Percentiles rank a stretch among this genome's conserved stretches.
phyloP scores from a whole-genome alignment of 2,888 invertebrate genomes.

The Alloscopus bannaensis region DNA sequence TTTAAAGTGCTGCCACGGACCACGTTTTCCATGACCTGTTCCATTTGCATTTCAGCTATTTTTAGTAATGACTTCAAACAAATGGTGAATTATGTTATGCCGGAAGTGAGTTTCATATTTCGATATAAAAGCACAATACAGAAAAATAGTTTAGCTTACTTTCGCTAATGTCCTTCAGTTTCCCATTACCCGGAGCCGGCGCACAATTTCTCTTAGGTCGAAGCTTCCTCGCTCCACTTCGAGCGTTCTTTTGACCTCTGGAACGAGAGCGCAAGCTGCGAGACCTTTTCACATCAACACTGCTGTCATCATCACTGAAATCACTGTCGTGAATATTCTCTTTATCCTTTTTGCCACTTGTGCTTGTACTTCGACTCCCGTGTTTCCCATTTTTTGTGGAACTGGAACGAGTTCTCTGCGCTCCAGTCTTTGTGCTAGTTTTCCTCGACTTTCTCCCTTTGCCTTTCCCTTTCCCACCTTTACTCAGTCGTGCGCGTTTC shows the following conservation, averaged over 20 bases:
- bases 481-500: constrained; percentile 44
- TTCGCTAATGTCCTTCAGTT: constrained; percentile 71
- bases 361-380: constrained; percentile 50
- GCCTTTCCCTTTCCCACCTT: constrained; percentile 35
- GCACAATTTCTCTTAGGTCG: constrained; percentile 71
- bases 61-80: too few relatives aligned
- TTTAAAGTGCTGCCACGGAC: too few relatives aligned
- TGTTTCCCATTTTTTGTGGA: constrained; percentile 51
- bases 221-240: constrained; percentile 61
- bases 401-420: constrained; percentile 49
- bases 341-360: constrained; percentile 67
- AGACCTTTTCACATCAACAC: constrained; percentile 58
- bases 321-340: constrained; percentile 73
- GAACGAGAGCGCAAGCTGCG: constrained; percentile 47
- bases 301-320: constrained; percentile 67
- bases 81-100: background rate
- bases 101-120: background rate
- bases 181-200: constrained; percentile 68
- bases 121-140: background rate
- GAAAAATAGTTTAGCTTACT: constrained; percentile 66
- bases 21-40: too few relatives aligned
- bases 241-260: constrained; percentile 54
- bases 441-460: constrained; percentile 46
- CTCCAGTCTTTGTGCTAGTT: constrained; percentile 69
- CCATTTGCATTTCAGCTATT: too few relatives aligned